Evolutionary conservation across 2,797 vertebrate genomes (phyloP).

Genomic region (Clarias platycephalus): DNA sequence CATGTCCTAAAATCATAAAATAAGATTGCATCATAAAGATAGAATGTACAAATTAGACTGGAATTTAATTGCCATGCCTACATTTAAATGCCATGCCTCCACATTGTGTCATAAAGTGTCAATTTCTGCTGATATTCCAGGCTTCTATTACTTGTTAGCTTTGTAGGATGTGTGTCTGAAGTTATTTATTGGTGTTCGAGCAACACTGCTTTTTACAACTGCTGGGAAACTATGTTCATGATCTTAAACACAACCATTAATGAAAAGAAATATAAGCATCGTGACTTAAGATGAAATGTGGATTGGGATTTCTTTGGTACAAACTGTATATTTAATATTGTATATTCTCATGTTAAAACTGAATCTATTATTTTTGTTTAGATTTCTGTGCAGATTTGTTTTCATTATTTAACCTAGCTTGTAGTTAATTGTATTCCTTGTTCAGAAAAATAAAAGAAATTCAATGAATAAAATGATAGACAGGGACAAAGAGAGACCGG

Average conservation of each 20-base stretch:
- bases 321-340: neutral
- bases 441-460: neutral
- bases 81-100: neutral
- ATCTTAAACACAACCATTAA: neutral
- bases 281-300: neutral
- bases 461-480: neutral
- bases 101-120: neutral
- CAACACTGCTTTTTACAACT: neutral
- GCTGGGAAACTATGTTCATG: neutral
- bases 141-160: neutral
- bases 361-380: too few relatives aligned
- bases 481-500: neutral
- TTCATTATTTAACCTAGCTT: neutral
- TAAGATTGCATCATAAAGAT: neutral
- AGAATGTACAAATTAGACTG: neutral
- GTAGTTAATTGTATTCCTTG: neutral
- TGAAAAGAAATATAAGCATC: neutral
- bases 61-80: neutral
- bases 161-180: neutral
- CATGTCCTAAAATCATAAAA: neutral
- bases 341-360: neutral
- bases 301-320: neutral
- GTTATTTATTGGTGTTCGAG: neutral
- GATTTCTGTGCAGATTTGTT: neutral
- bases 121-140: neutral